Evolutionary conservation across 2,797 vertebrate species (phyloP).

Genomic region (Coendou prehensilis): DNA sequence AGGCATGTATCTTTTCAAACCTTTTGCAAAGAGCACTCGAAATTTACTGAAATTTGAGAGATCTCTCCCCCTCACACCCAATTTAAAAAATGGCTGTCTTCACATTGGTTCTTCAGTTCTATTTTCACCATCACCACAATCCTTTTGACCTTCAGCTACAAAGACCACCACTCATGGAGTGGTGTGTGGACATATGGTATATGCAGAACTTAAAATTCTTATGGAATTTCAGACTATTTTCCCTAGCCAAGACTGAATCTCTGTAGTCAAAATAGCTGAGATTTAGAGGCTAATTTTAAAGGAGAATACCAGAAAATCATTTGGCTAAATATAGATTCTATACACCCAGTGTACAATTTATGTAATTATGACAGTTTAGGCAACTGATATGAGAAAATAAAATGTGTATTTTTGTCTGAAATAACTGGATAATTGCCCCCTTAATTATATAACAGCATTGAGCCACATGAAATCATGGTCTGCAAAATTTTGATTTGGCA

Average conservation of each 20-base stretch:
- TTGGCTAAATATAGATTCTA: not conserved
- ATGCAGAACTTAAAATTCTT: conserved; percentile 31
- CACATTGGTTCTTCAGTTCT: not conserved
- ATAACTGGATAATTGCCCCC: conserved; percentile 10
- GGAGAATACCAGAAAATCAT: not conserved
- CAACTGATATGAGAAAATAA: conserved; percentile 33
- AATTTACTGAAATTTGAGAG: conserved; percentile 7
- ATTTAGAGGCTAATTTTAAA: conserved; percentile 1
- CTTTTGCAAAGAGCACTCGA: not conserved
- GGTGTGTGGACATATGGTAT: not conserved
- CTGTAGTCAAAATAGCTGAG: not conserved
- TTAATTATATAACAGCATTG: conserved; percentile 48
- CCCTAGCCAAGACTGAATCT: not conserved
- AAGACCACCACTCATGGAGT: not conserved
- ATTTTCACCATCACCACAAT: not conserved
- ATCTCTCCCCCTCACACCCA: not conserved
- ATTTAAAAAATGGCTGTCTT: not conserved
- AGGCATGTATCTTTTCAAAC: not conserved
- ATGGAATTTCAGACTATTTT: not conserved
- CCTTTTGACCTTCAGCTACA: conserved; percentile 23
- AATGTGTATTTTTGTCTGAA: conserved; percentile 47
- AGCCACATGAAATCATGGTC: conserved; percentile 22
- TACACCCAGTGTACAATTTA: not conserved
- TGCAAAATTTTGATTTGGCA: conserved; percentile 55
- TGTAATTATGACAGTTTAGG: not conserved